A percentile compares a stretch with the other conserved stretches of the same genome.
phyloP scores from a whole-genome alignment of 2,888 invertebrate genomes.

The Xanthorhoe spadicearia region DNA sequence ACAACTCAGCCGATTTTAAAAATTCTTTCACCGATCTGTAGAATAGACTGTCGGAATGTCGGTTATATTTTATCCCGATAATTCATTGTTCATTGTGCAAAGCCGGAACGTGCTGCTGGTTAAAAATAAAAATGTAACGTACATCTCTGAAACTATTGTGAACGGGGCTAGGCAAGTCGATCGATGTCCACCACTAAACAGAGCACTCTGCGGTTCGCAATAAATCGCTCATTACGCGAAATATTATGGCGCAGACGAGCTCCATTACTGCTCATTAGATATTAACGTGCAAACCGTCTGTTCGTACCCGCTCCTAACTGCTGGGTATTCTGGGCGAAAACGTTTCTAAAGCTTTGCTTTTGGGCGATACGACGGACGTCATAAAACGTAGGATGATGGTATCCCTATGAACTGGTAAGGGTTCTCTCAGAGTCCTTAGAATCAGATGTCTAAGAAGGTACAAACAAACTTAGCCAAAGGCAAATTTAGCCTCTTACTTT shows the following conservation, averaged over 20 bases:
- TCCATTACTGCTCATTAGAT: slow-evolving; percentile 73
- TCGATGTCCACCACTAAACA: slow-evolving; percentile 19
- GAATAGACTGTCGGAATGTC: too few species aligned
- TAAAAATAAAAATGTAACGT: too few species aligned
- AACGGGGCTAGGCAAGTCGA: background rate
- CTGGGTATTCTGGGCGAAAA: slow-evolving; percentile 8
- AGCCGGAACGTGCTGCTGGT: too few species aligned
- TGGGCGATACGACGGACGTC: background rate
- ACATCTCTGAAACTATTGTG: background rate
- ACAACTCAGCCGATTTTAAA: too few species aligned
- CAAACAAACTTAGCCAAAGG: too few species aligned
- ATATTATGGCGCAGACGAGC: slow-evolving; percentile 47
- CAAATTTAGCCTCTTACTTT: background rate
- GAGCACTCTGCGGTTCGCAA: slow-evolving; percentile 24
- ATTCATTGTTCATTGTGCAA: too few species aligned
- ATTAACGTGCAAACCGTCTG: slow-evolving; percentile 56
- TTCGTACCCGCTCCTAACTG: slow-evolving; percentile 12
- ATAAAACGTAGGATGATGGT: too few species aligned
- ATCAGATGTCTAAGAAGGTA: too few species aligned
- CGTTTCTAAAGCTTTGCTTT: slow-evolving; percentile 2
- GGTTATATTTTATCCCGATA: too few species aligned
- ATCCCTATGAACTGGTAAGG: too few species aligned
- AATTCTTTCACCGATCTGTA: too few species aligned
- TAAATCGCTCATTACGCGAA: slow-evolving; percentile 46
- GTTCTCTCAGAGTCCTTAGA: too few species aligned